Evolutionary conservation across 2,888 invertebrate species (phyloP).

Genomic region (Caenorhabditis virilis): DNA sequence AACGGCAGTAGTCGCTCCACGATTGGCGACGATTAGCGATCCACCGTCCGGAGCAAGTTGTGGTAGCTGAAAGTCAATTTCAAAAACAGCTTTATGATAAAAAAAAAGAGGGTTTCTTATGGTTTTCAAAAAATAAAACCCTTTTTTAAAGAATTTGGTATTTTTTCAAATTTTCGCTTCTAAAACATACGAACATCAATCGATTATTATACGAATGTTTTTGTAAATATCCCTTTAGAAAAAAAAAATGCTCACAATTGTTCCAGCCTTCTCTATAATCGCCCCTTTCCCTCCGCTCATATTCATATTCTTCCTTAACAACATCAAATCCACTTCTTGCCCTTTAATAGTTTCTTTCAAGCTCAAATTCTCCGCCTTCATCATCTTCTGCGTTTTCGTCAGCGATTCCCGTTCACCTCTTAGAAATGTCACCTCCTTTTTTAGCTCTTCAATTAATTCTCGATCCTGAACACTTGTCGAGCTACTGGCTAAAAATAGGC

Average conservation of each 20-base stretch:
- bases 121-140: no score
- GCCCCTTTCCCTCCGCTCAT: slow-evolving; percentile 7
- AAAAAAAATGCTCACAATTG: slow-evolving; percentile 4
- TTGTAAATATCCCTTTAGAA: neutral
- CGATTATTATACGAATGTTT: no score
- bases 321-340: slow-evolving; percentile 42
- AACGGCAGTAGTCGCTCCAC: slow-evolving; percentile 30
- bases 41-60: slow-evolving; percentile 24
- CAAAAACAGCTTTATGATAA: no score
- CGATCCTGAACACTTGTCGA: slow-evolving; percentile 8
- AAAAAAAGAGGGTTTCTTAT: no score
- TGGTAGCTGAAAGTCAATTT: slow-evolving; percentile 29
- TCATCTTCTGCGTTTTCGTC: slow-evolving; percentile 30
- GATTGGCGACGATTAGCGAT: slow-evolving; percentile 41
- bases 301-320: slow-evolving; percentile 38
- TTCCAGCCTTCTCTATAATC: slow-evolving; percentile 21
- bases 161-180: no score
- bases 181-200: no score
- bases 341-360: slow-evolving; percentile 41
- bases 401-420: slow-evolving; percentile 39
- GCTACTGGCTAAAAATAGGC: neutral
- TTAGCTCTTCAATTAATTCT: slow-evolving; percentile 41
- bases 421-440: slow-evolving; percentile 41
- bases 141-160: no score
- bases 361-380: slow-evolving; percentile 39